Conservation (phyloP, 1,140 invertebrate species). For the Laupala kohalensis region DNA sequence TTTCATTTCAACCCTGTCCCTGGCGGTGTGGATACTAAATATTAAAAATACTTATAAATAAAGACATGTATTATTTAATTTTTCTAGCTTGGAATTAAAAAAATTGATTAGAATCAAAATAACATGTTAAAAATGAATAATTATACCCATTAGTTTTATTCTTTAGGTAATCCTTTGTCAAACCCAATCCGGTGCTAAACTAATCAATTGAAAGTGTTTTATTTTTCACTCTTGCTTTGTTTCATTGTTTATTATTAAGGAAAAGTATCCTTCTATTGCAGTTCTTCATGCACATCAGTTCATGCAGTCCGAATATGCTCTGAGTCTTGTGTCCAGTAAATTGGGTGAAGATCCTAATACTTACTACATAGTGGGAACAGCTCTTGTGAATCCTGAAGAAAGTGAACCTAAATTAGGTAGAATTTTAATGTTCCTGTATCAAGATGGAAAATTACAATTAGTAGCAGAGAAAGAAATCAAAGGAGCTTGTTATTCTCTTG, state of each 20-base stretch:
- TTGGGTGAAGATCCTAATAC: constrained; percentile 82
- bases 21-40: too few relatives aligned
- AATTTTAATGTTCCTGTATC: constrained; percentile 84
- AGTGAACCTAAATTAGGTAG: constrained; percentile 81
- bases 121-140: too few relatives aligned
- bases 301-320: constrained; percentile 74
- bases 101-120: too few relatives aligned
- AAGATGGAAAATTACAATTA: constrained; percentile 76
- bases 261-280: constrained; percentile 19
- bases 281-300: constrained; percentile 88
- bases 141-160: too few relatives aligned
- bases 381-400: constrained; percentile 85
- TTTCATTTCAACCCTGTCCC: too few relatives aligned
- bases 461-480: constrained; percentile 94
- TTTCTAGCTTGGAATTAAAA: too few relatives aligned
- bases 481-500: constrained; percentile 83
- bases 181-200: too few relatives aligned
- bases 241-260: not conserved
- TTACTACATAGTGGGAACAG: constrained; percentile 92
- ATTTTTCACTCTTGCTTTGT: not conserved
- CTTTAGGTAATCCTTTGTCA: too few relatives aligned
- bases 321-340: constrained; percentile 78
- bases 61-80: too few relatives aligned
- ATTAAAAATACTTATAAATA: too few relatives aligned
- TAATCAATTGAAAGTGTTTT: not conserved